These are phyloP conservation scores for Epinephelus coioides DNA, from an alignment of 2,797 vertebrate genomes.

Conservation along the genomic window DNA sequence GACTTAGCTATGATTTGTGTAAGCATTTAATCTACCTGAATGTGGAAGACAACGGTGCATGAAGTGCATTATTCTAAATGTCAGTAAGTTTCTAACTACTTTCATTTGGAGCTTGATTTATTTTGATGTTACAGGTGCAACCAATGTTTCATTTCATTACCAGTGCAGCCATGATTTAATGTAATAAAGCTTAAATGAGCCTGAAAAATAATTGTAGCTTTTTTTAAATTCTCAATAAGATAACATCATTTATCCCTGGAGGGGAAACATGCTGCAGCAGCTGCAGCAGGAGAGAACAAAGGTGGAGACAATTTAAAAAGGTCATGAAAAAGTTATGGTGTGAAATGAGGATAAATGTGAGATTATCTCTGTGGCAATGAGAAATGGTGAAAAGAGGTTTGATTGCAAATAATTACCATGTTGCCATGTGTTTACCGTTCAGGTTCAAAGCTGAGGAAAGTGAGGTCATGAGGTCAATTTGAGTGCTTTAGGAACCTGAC, in stretches of 20 bases:
- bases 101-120: slow-evolving; percentile 45
- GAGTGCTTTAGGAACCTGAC: background rate
- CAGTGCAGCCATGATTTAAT: slow-evolving; percentile 12
- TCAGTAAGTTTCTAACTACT: slow-evolving; percentile 41
- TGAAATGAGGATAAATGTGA: background rate
- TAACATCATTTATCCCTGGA: background rate
- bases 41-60: slow-evolving; percentile 33
- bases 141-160: slow-evolving; percentile 36
- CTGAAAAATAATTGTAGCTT: slow-evolving; percentile 40
- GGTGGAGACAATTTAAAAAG: slow-evolving; percentile 7
- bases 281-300: slow-evolving; percentile 13
- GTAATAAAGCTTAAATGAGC: slow-evolving; percentile 65
- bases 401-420: background rate
- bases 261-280: slow-evolving; percentile 22
- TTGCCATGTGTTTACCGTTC: background rate
- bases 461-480: background rate
- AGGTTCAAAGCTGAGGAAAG: background rate
- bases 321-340: background rate
- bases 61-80: slow-evolving; percentile 65
- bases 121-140: slow-evolving; percentile 43
- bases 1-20: slow-evolving; percentile 55
- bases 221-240: slow-evolving; percentile 11
- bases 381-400: slow-evolving; percentile 8
- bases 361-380: background rate
- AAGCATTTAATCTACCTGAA: slow-evolving; percentile 37